Evolutionary conservation across 1,140 invertebrate species (phyloP).

Genomic region (Eufriesea mexicana): DNA sequence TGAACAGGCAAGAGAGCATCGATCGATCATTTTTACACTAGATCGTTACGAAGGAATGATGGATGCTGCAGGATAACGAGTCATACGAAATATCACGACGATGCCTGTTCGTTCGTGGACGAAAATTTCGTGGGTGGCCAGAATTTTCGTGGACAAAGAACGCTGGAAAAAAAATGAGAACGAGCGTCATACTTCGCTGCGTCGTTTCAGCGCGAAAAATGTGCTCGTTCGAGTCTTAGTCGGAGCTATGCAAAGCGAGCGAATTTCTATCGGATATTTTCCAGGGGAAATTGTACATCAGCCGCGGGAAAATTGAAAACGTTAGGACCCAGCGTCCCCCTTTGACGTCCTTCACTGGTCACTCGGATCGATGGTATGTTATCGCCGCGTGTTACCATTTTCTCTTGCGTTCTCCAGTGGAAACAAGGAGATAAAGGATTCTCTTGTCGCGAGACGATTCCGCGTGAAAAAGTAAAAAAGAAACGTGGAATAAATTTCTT

Average conservation of each 20-base stretch:
- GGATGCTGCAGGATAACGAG: not conserved
- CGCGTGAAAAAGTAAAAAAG: too few species aligned
- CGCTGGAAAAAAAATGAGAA: not conserved
- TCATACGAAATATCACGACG: not conserved
- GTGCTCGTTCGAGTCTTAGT: not conserved
- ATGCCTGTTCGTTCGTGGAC: not conserved
- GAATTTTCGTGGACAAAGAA: conserved; percentile 5
- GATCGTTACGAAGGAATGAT: not conserved
- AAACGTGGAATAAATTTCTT: too few species aligned
- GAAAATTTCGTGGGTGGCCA: not conserved
- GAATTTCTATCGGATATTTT: conserved; percentile 7
- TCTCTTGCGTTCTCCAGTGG: not conserved
- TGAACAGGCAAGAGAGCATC: not conserved
- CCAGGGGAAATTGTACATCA: conserved; percentile 24
- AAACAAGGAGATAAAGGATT: too few species aligned
- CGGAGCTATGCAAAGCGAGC: not conserved
- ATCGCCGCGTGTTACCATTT: not conserved
- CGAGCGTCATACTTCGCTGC: not conserved
- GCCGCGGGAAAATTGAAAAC: conserved; percentile 39
- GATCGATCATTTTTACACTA: conserved; percentile 6
- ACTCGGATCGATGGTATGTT: conserved; percentile 7
- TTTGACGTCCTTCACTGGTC: conserved; percentile 20
- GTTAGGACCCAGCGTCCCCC: not conserved
- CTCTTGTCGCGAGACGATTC: too few species aligned
- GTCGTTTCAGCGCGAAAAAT: not conserved